Base-by-base conservation (phyloP, 2,888 invertebrate species). In the Aphodius sticticus region DNA sequence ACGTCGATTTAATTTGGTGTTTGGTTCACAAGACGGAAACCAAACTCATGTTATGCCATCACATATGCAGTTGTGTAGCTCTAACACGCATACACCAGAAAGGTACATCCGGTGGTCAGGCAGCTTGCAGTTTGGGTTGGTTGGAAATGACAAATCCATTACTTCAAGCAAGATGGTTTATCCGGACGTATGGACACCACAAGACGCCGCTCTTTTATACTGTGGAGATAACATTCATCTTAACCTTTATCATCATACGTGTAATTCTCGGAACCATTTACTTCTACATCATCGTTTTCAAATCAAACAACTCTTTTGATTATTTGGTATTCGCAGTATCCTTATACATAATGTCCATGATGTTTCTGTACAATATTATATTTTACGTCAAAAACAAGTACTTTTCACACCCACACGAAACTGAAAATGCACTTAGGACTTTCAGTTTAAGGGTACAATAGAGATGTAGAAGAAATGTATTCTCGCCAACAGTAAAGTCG, bases 91-190 rank as follows among this genome's bases (percentile, higher is more conserved):
- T 92, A 84, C 88, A 92, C 85, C 86, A 87, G 76, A 92, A 91
- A 81, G 88, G 89, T 6, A 80, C 82, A 70, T 84, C 91, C 0
- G 93, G 92, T 5, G 91, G 91, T 83, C 90, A 91, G 69, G 91
- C 91, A 70, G 88, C 91, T 1, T 92, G 92, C 82, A 90, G 91
- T 3, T 85, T 93, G 16, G 91, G 92, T 0, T 87, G 91, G 76
- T 87, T 93, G 89, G 93, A 93, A 87, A 83, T 92, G 38, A 92
- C 93, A 0, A 93, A 93, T 86, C 93, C 93, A 9, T 86, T 92
- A 71, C 88, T 93, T 35, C 93, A 93, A 88, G 86, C 88, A 35
- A 88, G 93, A 86, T 93, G 93, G 93, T 93, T 93, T 85, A 87
- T 93, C 74, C 89, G 91, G 84, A 87, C 89, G 16, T 87, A 88